These are phyloP conservation scores for Hippocampus zosterae DNA, from an alignment of 2,113 vertebrate species.

Conservation along the genomic window DNA sequence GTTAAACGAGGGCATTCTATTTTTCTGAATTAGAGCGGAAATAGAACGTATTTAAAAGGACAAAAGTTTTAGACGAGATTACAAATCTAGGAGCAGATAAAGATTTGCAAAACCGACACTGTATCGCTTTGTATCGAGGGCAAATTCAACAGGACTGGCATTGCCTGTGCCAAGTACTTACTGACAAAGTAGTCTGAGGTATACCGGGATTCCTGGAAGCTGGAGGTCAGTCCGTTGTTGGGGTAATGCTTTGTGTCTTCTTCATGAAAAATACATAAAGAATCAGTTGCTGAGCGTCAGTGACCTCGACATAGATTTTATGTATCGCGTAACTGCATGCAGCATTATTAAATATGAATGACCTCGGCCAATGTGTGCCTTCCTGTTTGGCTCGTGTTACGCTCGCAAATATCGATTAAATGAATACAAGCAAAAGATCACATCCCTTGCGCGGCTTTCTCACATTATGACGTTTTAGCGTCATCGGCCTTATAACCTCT, in stretches of 20 bases:
- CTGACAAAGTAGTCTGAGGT: constrained; percentile 97
- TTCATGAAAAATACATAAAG: constrained; percentile 74
- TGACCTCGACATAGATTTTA: constrained; percentile 68
- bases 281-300: constrained; percentile 43
- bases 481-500: neutral
- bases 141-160: constrained; percentile 8
- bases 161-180: constrained; percentile 75
- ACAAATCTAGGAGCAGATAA: neutral
- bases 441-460: neutral
- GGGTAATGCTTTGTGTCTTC: constrained; percentile 91
- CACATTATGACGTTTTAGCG: neutral
- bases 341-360: constrained; percentile 68
- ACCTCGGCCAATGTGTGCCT: constrained; percentile 47
- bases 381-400: constrained; percentile 62
- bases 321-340: constrained; percentile 67
- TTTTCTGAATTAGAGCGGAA: no score
- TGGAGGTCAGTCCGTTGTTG: constrained; percentile 81
- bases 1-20: no score
- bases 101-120: neutral
- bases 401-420: constrained; percentile 34
- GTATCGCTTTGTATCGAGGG: neutral
- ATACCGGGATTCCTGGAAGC: constrained; percentile 92
- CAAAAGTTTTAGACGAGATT: neutral
- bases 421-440: constrained; percentile 8
- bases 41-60: neutral